A percentile compares a stretch with the other conserved stretches of the same genome.
phyloP scores from a whole-genome alignment of 2,888 invertebrate species.

The Rhodophaea formosa region DNA sequence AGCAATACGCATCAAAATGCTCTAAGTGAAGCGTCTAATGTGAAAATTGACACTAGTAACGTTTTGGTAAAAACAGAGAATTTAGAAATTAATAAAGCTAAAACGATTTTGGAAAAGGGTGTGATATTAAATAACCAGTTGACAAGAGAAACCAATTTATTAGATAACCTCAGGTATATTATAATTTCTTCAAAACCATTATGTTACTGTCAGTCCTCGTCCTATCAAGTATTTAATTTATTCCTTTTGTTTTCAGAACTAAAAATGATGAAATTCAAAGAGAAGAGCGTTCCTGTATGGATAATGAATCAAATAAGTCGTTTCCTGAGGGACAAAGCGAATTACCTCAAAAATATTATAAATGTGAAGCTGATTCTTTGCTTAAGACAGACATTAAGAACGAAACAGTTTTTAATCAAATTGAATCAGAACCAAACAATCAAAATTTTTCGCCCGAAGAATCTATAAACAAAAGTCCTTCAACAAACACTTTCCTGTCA shows the following conservation, averaged over 20 bases:
- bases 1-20: neutral
- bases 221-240: neutral
- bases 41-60: neutral
- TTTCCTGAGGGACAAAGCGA: neutral
- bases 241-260: neutral
- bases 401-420: neutral
- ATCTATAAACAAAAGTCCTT: too few relatives aligned
- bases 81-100: neutral
- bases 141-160: neutral
- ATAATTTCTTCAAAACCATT: neutral
- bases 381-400: neutral
- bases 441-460: too few relatives aligned
- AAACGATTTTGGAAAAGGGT: neutral
- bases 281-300: neutral
- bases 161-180: constrained; percentile 2
- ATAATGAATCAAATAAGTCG: neutral
- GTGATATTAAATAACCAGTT: neutral
- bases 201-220: neutral
- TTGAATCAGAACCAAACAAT: neutral
- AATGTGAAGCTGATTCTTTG: neutral
- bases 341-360: neutral
- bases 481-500: too few relatives aligned
- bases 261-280: neutral
- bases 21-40: neutral
- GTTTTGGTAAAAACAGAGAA: neutral